A percentile compares a stretch with the other conserved stretches of the same genome.
These are phyloP conservation scores for Eulemur albifrons DNA, from an alignment of 2,797 vertebrate species.

Conservation along the genomic window DNA sequence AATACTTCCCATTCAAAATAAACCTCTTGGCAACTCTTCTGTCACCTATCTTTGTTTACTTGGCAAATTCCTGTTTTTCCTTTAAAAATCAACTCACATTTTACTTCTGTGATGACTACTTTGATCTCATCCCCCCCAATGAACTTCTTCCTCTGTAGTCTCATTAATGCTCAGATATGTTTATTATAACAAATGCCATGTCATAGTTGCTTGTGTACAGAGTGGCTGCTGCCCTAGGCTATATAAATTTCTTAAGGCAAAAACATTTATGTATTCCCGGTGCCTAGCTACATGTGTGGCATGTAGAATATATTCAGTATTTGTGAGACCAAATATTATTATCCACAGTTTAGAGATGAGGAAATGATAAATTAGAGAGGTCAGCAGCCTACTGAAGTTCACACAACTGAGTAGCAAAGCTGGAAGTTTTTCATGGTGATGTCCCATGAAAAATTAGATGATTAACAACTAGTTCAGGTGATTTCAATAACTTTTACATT, in stretches of 20 bases:
- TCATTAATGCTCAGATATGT: background rate
- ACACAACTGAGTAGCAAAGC: background rate
- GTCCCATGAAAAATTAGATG: background rate
- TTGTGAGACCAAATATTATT: background rate
- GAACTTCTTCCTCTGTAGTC: background rate
- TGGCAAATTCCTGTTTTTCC: background rate
- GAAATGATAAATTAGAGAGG: background rate
- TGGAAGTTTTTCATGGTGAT: background rate
- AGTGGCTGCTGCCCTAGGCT: background rate
- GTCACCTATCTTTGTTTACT: background rate
- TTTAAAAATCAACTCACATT: background rate
- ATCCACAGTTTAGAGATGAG: background rate
- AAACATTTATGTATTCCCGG: background rate
- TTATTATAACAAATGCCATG: background rate
- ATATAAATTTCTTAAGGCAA: background rate
- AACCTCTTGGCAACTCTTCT: background rate
- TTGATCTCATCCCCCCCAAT: background rate
- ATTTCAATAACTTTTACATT: background rate
- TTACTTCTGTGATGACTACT: background rate
- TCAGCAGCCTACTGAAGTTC: background rate
- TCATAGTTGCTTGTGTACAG: background rate
- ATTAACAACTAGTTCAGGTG: background rate
- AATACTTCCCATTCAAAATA: conserved; percentile 27
- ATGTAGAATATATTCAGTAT: background rate
- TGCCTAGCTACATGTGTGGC: background rate